Conservation (phyloP, 2,888 invertebrate species). For the Halictus quadricinctus region DNA sequence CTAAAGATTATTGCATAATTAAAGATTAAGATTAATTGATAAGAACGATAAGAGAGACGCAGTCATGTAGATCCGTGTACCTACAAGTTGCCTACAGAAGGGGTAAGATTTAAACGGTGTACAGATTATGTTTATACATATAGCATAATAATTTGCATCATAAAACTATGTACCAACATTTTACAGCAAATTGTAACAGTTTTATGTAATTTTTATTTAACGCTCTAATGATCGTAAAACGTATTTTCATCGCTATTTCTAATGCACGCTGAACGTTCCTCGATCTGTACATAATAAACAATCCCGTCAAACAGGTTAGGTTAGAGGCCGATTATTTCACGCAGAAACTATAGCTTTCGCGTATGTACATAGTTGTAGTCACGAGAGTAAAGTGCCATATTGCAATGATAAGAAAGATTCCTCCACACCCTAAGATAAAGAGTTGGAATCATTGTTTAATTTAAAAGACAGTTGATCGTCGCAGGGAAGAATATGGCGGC, state of each 20-base stretch:
- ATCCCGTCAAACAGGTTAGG: slow-evolving; percentile 45
- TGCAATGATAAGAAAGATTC: slow-evolving; percentile 58
- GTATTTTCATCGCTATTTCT: not conserved
- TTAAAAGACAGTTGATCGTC: slow-evolving; percentile 26
- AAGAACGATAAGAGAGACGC: not conserved
- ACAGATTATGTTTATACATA: no score
- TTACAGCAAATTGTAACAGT: not conserved
- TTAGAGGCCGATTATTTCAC: slow-evolving; percentile 27
- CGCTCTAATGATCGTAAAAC: not conserved
- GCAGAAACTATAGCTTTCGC: slow-evolving; percentile 43
- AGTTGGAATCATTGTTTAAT: slow-evolving; percentile 22
- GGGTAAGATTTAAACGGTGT: not conserved
- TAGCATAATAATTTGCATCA: no score
- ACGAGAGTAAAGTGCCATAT: slow-evolving; percentile 56
- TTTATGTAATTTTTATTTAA: not conserved
- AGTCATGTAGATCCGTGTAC: not conserved
- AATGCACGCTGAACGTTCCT: not conserved
- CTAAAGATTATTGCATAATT: no score
- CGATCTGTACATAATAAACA: not conserved
- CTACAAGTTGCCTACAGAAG: not conserved
- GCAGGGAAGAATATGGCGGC: slow-evolving; percentile 41
- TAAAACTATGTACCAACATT: not conserved
- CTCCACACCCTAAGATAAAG: slow-evolving; percentile 35
- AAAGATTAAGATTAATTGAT: not conserved
- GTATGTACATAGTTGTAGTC: slow-evolving; percentile 22